These are phyloP conservation scores for Plumapathes pennacea DNA, from an alignment of 92 coral and sea anemone genomes.

Conservation along the genomic window DNA sequence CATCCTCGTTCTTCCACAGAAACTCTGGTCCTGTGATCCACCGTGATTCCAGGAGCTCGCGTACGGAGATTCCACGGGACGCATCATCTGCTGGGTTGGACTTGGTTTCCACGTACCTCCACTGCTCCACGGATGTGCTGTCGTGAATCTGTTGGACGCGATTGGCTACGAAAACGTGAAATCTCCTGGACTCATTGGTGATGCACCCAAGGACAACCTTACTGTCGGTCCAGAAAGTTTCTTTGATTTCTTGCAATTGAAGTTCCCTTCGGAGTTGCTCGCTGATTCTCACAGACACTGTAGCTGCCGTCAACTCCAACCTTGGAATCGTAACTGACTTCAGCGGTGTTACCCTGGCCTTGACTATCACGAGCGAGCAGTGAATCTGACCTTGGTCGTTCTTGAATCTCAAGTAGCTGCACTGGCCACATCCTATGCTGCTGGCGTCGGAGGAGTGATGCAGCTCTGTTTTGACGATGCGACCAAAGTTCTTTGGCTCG, in stretches of 20 bases:
- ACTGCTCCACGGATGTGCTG: constrained; percentile 25
- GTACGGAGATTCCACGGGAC: constrained; percentile 22
- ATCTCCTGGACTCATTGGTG: constrained; percentile 17
- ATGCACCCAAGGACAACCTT: constrained; percentile 39
- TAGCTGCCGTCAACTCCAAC: constrained; percentile 44
- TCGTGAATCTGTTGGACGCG: constrained; percentile 50
- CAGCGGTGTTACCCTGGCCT: constrained; percentile 48
- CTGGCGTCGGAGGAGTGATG: constrained; percentile 60
- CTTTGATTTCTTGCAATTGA: constrained; percentile 3
- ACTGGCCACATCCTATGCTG: constrained; percentile 51
- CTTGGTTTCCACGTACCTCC: constrained; percentile 38
- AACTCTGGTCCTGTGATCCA: constrained; percentile 43
- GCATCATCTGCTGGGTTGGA: constrained; percentile 44
- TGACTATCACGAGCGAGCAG: constrained; percentile 44
- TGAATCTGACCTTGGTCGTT: constrained; percentile 14
- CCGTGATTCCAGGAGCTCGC: constrained; percentile 16
- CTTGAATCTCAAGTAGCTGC: constrained; percentile 23
- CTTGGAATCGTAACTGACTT: constrained; percentile 44
- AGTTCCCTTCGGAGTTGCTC: constrained; percentile 34
- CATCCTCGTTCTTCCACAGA: constrained; percentile 22
- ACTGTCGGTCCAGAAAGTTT: constrained; percentile 35
- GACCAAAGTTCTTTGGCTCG: constrained; percentile 22
- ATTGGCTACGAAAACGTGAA: constrained; percentile 47
- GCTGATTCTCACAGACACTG: constrained; percentile 18
- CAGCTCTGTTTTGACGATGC: background rate